phyloP scores from a whole-genome alignment of 2,797 vertebrate genomes.

The Hippocampus kuda region DNA sequence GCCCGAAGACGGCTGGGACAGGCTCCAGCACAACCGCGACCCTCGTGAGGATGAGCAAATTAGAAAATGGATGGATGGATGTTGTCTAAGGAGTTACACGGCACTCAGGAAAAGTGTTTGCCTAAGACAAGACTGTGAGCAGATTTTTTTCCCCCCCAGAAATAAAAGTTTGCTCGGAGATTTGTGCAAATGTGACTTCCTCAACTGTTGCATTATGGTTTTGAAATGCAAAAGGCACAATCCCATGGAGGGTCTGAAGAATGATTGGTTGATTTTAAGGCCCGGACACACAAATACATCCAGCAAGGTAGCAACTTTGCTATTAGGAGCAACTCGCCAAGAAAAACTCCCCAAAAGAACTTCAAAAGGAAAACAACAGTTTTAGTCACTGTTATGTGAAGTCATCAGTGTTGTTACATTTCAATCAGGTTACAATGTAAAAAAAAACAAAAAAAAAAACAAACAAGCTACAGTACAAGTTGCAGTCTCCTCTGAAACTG shows the following conservation, averaged over 20 bases:
- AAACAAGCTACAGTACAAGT: slow-evolving; percentile 15
- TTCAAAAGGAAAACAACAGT: neutral
- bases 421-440: slow-evolving; percentile 4
- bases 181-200: neutral
- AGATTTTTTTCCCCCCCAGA: neutral
- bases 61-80: too few relatives aligned
- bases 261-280: neutral
- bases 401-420: neutral
- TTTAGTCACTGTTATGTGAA: neutral
- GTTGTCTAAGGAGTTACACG: neutral
- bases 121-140: neutral
- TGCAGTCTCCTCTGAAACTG: slow-evolving; percentile 74
- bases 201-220: neutral
- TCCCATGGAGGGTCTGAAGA: neutral
- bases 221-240: neutral
- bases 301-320: too few relatives aligned
- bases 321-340: neutral
- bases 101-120: neutral
- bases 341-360: neutral
- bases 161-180: neutral
- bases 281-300: neutral
- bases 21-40: too few relatives aligned
- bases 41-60: too few relatives aligned
- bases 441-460: slow-evolving; percentile 9
- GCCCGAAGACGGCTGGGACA: too few relatives aligned